Evolutionary conservation across 2,888 invertebrate genomes (phyloP), one percentile per base, ranked within the genome.

Genomic region (Campaea margaritaria): DNA sequence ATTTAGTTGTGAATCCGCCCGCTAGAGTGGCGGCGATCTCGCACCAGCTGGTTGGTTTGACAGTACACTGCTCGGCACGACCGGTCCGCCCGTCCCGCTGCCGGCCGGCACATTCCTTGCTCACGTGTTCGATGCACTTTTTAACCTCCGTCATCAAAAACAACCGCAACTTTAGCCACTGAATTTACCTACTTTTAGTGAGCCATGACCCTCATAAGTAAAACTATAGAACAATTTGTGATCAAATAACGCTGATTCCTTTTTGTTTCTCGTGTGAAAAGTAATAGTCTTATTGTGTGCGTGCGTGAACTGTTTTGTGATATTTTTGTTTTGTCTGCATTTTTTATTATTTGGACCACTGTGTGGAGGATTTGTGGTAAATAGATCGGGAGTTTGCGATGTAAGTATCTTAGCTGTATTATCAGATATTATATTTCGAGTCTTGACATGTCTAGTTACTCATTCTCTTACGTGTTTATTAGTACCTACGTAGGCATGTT

Each of bases 1-100:
- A 65, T 75, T 87, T 89, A 90, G 89, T 90, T 90, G 78, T 70
- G 78, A 78, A 78, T 85, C 84, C 74, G 82, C 71, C 89, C 91
- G 87, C 89, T 77, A 91, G 91, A 88, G 90, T 76, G 85, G 76
- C 82, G 74, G 78, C 73, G 80, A 79, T 79, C 82, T 77, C 79
- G 69, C 67, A 82, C 89, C 89, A 89, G 88, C 89, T 87, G 73
- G 75, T 77, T 69, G 73, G 39, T 39, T 86, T 88, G 89, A 88
- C 88, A 86, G 86, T 85, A 80, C 79, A 79, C 79, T 74, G 81
- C 75, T 78, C 83, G 79, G 79, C 83, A 79, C 86, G 81, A 78
- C 82, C 81, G 83, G 78, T 75, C 76, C 76, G 78, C 60, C 38
- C 60, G 60, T 55, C 75, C 71, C 70, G 78, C 75, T 75, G 77